Evolutionary conservation across 2,888 invertebrate species (phyloP).

Genomic region (Rhodophaea formosa): DNA sequence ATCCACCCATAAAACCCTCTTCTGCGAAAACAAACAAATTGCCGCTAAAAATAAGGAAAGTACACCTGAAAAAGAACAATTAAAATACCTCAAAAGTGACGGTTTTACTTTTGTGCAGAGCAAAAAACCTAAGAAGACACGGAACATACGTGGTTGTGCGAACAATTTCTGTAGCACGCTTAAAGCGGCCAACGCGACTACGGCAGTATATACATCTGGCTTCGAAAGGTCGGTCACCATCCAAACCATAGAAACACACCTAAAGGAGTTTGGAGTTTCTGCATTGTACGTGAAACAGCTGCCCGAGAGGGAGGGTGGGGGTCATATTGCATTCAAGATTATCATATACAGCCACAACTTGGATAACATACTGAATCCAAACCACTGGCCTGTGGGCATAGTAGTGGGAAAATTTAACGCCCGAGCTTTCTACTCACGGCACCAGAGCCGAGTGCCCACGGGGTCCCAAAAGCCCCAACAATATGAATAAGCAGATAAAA

Average conservation of each 20-base stretch:
- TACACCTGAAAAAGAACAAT: too few relatives aligned
- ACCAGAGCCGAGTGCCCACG: not conserved
- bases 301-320: not conserved
- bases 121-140: not conserved
- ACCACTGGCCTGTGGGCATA: not conserved
- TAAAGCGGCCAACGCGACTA: not conserved
- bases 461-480: too few relatives aligned
- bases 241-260: not conserved
- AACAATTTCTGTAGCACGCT: not conserved
- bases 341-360: not conserved
- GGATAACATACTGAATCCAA: not conserved
- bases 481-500: not conserved
- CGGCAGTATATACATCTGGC: not conserved
- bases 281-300: not conserved
- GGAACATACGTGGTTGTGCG: not conserved
- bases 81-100: too few relatives aligned
- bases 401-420: not conserved
- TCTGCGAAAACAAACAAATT: too few relatives aligned
- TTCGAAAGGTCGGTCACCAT: not conserved
- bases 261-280: not conserved
- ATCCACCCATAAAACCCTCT: too few relatives aligned
- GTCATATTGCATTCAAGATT: not conserved
- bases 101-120: too few relatives aligned
- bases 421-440: not conserved
- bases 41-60: too few relatives aligned